Evolutionary conservation across 2,797 vertebrate genomes (phyloP).

Genomic region (Chromobotia macracanthus): DNA sequence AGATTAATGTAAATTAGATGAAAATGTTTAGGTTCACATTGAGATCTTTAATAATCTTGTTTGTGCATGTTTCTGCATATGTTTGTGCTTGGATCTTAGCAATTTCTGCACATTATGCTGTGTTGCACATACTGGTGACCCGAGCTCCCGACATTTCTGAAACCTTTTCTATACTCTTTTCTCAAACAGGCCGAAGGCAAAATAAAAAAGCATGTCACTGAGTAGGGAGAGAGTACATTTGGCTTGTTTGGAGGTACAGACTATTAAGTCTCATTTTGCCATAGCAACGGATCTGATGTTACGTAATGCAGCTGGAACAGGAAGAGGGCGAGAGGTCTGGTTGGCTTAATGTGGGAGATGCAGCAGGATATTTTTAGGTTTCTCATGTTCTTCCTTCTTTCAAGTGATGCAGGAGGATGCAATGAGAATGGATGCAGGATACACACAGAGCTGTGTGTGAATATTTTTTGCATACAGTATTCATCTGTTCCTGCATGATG

Average conservation of each 20-base stretch:
- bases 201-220: not conserved
- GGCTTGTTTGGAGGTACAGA: slow-evolving; percentile 10
- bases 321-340: slow-evolving; percentile 38
- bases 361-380: slow-evolving; percentile 34
- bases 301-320: slow-evolving; percentile 40
- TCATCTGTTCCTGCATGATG: not conserved
- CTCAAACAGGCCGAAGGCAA: not conserved
- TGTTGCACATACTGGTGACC: too few species aligned
- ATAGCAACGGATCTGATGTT: slow-evolving; percentile 50
- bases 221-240: slow-evolving; percentile 13
- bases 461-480: not conserved
- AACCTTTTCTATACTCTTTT: not conserved
- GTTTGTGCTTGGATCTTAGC: too few species aligned
- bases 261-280: slow-evolving; percentile 3
- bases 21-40: too few species aligned
- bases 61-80: too few species aligned
- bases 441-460: not conserved
- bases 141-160: not conserved
- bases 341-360: slow-evolving; percentile 27
- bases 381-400: slow-evolving; percentile 4
- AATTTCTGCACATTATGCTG: too few species aligned
- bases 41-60: too few species aligned
- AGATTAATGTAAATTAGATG: too few species aligned
- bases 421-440: not conserved
- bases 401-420: slow-evolving; percentile 20